A percentile compares a stretch with the other conserved stretches of the same genome.
Evolutionary conservation across 64 coral and sea anemone genomes (phyloP).

Genomic region (Trachythela sp.): DNA sequence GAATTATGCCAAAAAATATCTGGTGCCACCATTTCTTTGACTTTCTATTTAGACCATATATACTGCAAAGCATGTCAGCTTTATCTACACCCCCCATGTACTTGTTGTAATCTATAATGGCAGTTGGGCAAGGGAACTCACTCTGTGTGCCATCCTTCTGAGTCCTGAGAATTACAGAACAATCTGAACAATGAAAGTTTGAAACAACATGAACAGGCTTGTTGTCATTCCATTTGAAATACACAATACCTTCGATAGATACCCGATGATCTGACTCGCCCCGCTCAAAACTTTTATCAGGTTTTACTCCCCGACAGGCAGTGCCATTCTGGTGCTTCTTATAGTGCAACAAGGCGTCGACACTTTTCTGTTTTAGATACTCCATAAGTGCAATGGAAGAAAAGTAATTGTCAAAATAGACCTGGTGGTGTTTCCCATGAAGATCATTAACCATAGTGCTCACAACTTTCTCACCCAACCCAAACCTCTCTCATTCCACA

Average conservation of each 20-base stretch:
- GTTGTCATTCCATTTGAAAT: slow-evolving; percentile 52
- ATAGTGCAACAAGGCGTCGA: slow-evolving; percentile 41
- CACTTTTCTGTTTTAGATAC: slow-evolving; percentile 46
- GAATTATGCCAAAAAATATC: slow-evolving; percentile 49
- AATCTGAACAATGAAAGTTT: slow-evolving; percentile 42
- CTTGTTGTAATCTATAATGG: slow-evolving; percentile 37
- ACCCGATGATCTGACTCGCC: slow-evolving; percentile 43
- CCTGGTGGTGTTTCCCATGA: slow-evolving; percentile 31
- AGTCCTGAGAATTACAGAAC: slow-evolving; percentile 26
- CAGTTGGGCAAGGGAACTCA: slow-evolving; percentile 27
- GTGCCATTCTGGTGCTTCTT: slow-evolving; percentile 9
- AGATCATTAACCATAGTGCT: slow-evolving; percentile 21
- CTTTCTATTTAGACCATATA: slow-evolving; percentile 40
- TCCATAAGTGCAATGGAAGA: slow-evolving; percentile 52
- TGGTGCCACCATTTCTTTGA: slow-evolving; percentile 51
- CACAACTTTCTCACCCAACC: slow-evolving; percentile 52
- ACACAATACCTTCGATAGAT: slow-evolving; percentile 28
- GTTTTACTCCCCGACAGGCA: slow-evolving; percentile 31
- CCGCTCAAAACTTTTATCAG: background rate
- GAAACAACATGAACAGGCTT: slow-evolving; percentile 27
- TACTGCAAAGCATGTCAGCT: slow-evolving; percentile 43
- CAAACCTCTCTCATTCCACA: background rate
- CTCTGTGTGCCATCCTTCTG: slow-evolving; percentile 47
- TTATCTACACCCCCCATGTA: slow-evolving; percentile 54
- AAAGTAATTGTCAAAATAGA: slow-evolving; percentile 63